Conservation (phyloP, 2,113 vertebrate genomes). For the Spheniscus mendiculus region DNA sequence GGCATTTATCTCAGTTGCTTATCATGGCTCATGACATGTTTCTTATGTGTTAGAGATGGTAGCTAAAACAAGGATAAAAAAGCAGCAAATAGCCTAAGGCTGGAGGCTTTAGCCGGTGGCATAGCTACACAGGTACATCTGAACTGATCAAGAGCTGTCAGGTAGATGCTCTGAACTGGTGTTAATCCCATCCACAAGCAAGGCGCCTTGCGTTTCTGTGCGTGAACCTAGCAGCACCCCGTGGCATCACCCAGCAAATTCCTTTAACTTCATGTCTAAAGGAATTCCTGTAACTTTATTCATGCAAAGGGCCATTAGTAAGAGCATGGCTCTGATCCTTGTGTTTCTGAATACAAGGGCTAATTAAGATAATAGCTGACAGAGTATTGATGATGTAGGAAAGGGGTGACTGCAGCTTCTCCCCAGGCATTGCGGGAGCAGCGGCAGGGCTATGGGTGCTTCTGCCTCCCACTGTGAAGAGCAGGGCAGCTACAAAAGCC, state of each 20-base stretch:
- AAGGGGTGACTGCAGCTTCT: background rate
- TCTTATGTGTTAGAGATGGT: background rate
- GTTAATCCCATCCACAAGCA: background rate
- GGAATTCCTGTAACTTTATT: background rate
- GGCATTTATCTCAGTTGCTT: slow-evolving; percentile 28
- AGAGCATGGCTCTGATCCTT: background rate
- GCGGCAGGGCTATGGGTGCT: background rate
- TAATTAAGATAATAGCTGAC: background rate
- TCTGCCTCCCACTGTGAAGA: background rate
- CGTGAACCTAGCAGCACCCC: background rate
- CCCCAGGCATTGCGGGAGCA: background rate
- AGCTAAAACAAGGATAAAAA: slow-evolving; percentile 34
- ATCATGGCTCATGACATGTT: slow-evolving; percentile 1
- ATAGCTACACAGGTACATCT: background rate
- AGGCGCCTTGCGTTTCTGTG: background rate
- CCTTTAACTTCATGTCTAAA: background rate
- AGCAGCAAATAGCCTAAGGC: slow-evolving; percentile 27
- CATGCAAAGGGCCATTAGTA: background rate
- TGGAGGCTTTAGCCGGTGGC: background rate
- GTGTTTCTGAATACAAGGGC: background rate
- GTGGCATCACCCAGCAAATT: background rate
- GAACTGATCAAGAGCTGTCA: background rate
- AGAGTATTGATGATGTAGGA: background rate
- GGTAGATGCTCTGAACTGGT: background rate
- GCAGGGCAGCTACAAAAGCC: background rate